Evolutionary conservation across 1,140 invertebrate genomes (phyloP), one percentile per base, ranked within the genome.

Genomic region (Choristoneura fumiferana): DNA sequence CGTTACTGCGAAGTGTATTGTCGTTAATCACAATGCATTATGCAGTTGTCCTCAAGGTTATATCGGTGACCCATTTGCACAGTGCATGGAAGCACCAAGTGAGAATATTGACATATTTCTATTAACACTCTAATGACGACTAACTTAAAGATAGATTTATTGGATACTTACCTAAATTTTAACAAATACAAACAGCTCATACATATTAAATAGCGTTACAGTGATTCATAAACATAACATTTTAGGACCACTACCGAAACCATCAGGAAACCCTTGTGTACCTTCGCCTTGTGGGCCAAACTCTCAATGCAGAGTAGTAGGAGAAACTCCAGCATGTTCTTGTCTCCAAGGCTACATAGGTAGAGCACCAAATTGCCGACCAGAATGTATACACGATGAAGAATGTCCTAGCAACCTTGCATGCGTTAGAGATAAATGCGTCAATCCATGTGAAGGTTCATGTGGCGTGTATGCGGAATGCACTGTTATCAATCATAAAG

Each of bases 261-360:
- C 87, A 34, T 80, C 78, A 53, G 81, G 83, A 69, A 92, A 93
- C 84, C 92, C 95, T 38, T 96, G 95, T 76, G 84, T 92, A 43
- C 94, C 95, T 22, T 93, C 94, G 29, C 95, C 95, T 18, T 97
- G 96, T 79, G 96, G 96, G 45, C 92, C 93, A 9, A 95, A 96
- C 84, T 94, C 95, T 9, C 90, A 94, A 74, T 97, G 96, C 84
- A 91, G 92, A 68, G 87, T 92, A 36, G 90, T 93, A 67, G 92
- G 92, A 40, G 92, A 92, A 59, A 94, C 93, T 60, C 92, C 93
- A 36, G 92, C 93, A 57, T 96, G 95, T 76, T 93, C 93, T 67
- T 96, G 95, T 83, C 89, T 92, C 65, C 84, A 92, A 37, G 92
- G 93, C 60, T 95, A 94, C 82, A 91, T 95, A 60, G 95, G 95